A percentile compares a stretch with the other conserved stretches of the same genome.
These are phyloP conservation scores for Trichogramma evanescens DNA, from an alignment of 2,888 invertebrate genomes.

Conservation along the genomic window DNA sequence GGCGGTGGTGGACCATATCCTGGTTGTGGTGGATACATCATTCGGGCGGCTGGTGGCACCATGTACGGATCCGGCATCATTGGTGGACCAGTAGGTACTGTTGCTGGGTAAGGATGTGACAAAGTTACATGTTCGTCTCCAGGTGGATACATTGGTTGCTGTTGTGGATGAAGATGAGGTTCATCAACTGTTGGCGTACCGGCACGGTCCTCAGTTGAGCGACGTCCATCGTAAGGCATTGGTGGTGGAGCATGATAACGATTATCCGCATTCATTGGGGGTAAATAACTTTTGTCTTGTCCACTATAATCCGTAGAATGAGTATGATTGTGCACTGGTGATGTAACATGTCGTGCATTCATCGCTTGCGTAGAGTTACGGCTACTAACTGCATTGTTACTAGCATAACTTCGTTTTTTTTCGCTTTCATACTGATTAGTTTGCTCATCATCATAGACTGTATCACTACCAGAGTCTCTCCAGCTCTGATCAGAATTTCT, in stretches of 20 bases:
- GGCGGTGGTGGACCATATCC: slow-evolving; percentile 30
- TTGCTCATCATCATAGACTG: slow-evolving; percentile 28
- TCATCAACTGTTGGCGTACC: slow-evolving; percentile 61
- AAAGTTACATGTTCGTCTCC: slow-evolving; percentile 39
- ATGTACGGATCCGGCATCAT: slow-evolving; percentile 43
- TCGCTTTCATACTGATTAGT: too few species aligned
- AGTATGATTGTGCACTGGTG: slow-evolving; percentile 21
- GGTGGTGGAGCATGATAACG: slow-evolving; percentile 36
- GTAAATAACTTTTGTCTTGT: slow-evolving; percentile 39
- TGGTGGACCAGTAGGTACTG: slow-evolving; percentile 33
- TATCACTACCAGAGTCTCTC: slow-evolving; percentile 15
- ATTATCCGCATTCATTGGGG: slow-evolving; percentile 36
- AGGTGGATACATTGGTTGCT: slow-evolving; percentile 43
- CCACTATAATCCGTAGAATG: slow-evolving; percentile 30
- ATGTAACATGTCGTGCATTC: slow-evolving; percentile 1
- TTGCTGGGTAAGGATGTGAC: slow-evolving; percentile 29
- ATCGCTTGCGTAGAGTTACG: slow-evolving; percentile 6
- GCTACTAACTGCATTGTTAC: slow-evolving; percentile 26
- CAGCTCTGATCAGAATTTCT: slow-evolving; percentile 29
- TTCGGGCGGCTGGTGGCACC: slow-evolving; percentile 36
- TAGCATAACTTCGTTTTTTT: neutral
- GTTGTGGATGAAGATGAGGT: slow-evolving; percentile 39
- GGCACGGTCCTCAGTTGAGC: slow-evolving; percentile 57
- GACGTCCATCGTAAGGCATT: slow-evolving; percentile 42
- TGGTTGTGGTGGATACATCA: slow-evolving; percentile 42